These are phyloP conservation scores for Ceuthmochares aereus DNA, from an alignment of 2,113 vertebrate genomes.

Conservation along the genomic window DNA sequence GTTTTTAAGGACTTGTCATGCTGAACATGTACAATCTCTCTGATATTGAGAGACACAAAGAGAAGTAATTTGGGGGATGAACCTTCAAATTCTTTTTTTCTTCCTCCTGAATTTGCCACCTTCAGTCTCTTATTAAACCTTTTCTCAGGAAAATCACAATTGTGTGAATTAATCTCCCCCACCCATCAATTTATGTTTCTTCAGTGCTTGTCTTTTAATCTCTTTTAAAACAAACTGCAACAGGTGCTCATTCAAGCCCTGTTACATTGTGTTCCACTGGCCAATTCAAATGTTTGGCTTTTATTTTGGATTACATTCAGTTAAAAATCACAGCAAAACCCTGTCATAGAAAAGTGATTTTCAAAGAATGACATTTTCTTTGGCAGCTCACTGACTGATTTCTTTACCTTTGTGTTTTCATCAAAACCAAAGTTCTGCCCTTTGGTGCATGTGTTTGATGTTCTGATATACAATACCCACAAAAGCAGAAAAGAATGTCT, in stretches of 20 bases:
- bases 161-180: neutral
- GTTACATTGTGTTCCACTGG: neutral
- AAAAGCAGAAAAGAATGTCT: neutral
- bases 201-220: neutral
- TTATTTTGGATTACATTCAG: neutral
- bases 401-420: neutral
- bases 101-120: neutral
- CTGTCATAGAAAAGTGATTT: neutral
- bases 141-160: neutral
- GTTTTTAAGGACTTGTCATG: neutral
- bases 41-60: neutral
- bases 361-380: neutral
- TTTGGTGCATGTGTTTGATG: neutral
- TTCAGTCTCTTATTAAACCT: neutral
- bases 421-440: neutral
- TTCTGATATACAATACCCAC: neutral
- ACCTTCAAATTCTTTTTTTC: neutral
- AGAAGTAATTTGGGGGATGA: neutral
- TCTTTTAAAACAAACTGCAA: neutral
- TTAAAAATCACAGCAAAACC: neutral
- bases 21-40: rapidly evolving
- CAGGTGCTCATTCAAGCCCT: neutral
- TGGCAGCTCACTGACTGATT: neutral
- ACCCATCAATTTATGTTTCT: neutral
- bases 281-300: neutral